Conservation (phyloP, 1,140 invertebrate genomes). For the Cyclina sinensis region DNA sequence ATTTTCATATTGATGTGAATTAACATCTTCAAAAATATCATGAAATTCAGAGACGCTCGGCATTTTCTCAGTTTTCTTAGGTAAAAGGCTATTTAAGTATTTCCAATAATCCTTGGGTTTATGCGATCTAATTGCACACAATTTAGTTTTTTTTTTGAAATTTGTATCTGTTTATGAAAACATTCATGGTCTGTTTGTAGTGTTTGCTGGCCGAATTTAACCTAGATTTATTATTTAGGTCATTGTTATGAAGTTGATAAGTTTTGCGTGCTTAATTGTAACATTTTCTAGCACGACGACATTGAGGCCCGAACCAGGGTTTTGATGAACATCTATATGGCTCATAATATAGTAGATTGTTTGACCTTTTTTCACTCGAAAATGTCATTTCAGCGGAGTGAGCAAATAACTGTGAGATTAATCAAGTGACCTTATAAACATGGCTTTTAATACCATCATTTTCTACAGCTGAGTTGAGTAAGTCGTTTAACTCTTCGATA, state of each 20-base stretch:
- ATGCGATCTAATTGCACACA: not conserved
- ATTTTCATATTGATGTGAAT: not conserved
- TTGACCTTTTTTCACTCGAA: no score
- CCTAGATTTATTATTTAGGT: not conserved
- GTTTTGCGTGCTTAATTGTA: not conserved
- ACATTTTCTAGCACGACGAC: not conserved
- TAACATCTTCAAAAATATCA: not conserved
- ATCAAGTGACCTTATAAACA: not conserved
- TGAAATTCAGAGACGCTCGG: not conserved
- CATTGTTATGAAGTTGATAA: no score
- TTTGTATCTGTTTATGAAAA: not conserved
- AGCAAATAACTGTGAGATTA: not conserved
- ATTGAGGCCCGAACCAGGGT: no score
- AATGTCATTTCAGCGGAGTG: no score
- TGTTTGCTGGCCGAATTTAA: slow-evolving; percentile 4
- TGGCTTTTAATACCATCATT: not conserved
- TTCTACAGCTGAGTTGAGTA: not conserved
- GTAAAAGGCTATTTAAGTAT: no score
- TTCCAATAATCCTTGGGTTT: no score
- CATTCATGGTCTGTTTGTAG: slow-evolving; percentile 22
- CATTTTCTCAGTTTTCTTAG: no score
- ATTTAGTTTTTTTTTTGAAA: not conserved
- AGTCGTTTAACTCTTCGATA: not conserved
- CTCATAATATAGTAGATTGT: no score
- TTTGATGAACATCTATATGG: no score